phyloP scores from a whole-genome alignment of 2,888 invertebrate species.

The Aplocera efformata region DNA sequence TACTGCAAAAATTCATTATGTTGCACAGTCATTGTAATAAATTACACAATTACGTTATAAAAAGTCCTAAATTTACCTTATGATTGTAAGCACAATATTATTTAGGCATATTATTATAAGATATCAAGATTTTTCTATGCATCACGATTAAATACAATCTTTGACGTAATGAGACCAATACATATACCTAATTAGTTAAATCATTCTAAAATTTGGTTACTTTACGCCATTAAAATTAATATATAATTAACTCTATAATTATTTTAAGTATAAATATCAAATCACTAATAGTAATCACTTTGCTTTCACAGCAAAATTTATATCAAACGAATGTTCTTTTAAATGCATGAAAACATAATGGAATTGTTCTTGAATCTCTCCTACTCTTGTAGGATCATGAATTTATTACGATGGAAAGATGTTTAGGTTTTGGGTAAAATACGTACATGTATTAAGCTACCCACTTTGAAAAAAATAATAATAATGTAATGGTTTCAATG shows the following conservation, averaged over 20 bases:
- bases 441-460: too few relatives aligned
- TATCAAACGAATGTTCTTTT: too few relatives aligned
- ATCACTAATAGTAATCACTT: conserved; percentile 58
- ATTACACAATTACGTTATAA: conserved; percentile 20
- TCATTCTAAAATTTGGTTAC: conserved; percentile 71
- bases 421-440: too few relatives aligned
- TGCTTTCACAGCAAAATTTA: conserved; percentile 21
- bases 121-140: conserved; percentile 19
- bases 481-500: too few relatives aligned
- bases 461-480: too few relatives aligned
- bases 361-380: conserved; percentile 8
- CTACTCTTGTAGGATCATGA: too few relatives aligned
- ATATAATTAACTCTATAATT: conserved; percentile 46
- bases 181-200: conserved; percentile 43
- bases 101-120: conserved; percentile 22
- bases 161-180: conserved; percentile 78
- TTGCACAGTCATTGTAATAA: conserved; percentile 21
- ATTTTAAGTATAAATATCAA: conserved; percentile 59
- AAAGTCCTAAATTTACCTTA: conserved; percentile 18
- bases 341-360: conserved; percentile 6
- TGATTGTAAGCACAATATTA: conserved; percentile 23
- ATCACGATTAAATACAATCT: conserved; percentile 47
- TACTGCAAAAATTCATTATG: conserved; percentile 20
- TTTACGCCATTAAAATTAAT: conserved; percentile 54
- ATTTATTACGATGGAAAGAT: too few relatives aligned